Evolutionary conservation across 1,140 invertebrate species (phyloP), one percentile per base, ranked within the genome.

Genomic region (Leptopilina clavipes): DNA sequence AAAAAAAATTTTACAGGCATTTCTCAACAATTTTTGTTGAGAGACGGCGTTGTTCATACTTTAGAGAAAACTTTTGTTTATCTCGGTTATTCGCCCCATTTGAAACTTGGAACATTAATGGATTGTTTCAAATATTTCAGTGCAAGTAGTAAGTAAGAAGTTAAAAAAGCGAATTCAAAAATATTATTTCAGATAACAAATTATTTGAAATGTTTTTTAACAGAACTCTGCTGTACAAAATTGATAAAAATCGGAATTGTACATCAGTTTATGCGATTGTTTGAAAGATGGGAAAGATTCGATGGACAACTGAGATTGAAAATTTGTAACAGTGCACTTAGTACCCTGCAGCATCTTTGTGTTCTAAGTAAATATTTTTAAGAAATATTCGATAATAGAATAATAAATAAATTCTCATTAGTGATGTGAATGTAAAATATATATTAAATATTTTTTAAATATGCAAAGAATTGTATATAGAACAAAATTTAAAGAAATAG

Each of bases 121-220:
- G 93, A 94, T 81, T 92, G 93, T 72, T 91, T 94, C 52, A 93
- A 93, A 84, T 91, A 93, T 85, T 93, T 94, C 72, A 94, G 93
- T 75, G 92, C 91, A 87, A 93, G 91, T 86, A 93, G 93, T 92
- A 89, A 87, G 92, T 89, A 81, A 76, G 12, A 44, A 52, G 11
- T 54, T 18, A 73, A 22, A 44, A 44, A 56, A 17, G 1, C 5
- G 5, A 31, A 31, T 31, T 31, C 25, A 5, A 2, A 31, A 31
- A 31, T 31, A 2, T 54, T 54, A 18, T 19, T 54, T 18, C 3
- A 8, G 9, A 17, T 54, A 18, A 70, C 52, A 56, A 74, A 40
- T 73, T 73, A 25, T 71, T 73, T 80, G 37, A 12, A 25, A n/a
- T 18, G 70, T 75, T 73, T 78, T 72, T 74, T 83, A 88, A 85